Percentiles rank a stretch among this genome's conserved stretches.
Evolutionary conservation across 2,888 invertebrate genomes (phyloP).

Genomic region (Periphyllus acericola): DNA sequence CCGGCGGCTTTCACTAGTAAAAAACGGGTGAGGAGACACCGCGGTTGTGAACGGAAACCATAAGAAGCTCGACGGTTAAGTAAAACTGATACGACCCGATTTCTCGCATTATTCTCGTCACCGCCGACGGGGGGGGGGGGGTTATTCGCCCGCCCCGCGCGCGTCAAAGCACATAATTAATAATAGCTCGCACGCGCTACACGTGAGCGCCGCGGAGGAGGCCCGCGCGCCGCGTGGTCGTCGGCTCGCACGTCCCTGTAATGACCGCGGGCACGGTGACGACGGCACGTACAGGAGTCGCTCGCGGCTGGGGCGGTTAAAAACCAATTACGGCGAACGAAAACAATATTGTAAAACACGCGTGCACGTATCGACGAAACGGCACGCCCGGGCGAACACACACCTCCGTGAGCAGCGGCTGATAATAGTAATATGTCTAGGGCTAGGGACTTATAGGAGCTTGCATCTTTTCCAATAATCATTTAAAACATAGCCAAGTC

Average conservation of each 20-base stretch:
- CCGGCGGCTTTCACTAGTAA: no score
- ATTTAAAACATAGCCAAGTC: no score
- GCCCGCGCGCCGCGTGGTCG: no score
- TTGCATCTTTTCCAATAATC: no score
- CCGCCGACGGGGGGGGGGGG: no score
- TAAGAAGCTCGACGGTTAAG: background rate
- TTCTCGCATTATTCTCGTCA: background rate
- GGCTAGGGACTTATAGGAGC: no score
- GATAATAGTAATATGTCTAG: no score
- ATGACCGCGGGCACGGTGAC: background rate
- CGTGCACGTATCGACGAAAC: background rate
- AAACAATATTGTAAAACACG: background rate
- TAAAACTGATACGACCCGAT: background rate
- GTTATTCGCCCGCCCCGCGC: background rate
- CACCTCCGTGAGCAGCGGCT: no score
- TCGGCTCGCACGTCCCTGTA: background rate
- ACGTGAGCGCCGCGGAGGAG: background rate
- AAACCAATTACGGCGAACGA: constrained; percentile 48
- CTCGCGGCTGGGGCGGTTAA: no score
- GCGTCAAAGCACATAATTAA: constrained; percentile 4
- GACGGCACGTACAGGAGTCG: no score
- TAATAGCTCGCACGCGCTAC: constrained; percentile 32
- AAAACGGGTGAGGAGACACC: no score
- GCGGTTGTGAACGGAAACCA: no score
- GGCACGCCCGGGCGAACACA: background rate